Conservation (phyloP, 2,113 vertebrate species). For the Edolisoma coerulescens region DNA sequence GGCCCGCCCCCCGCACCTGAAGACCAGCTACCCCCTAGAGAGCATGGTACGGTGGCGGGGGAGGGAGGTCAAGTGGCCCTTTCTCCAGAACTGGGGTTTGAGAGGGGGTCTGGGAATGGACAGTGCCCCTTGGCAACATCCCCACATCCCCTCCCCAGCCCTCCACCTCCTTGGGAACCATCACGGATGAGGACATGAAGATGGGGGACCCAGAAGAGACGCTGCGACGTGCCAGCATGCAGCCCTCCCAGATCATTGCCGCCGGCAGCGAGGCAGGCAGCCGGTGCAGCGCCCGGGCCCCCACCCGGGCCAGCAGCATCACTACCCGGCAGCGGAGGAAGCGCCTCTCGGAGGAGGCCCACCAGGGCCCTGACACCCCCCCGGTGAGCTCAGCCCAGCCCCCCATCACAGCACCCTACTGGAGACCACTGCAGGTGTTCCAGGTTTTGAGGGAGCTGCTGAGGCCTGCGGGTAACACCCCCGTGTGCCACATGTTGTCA, state of each 20-base stretch:
- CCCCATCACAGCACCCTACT: background rate
- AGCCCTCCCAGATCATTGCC: conserved; percentile 67
- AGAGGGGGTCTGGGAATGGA: background rate
- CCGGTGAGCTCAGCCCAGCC: conserved; percentile 64
- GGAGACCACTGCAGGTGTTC: background rate
- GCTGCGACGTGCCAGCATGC: conserved; percentile 82
- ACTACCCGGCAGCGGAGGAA: conserved; percentile 72
- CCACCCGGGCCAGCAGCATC: background rate
- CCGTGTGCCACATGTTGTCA: rapidly evolving
- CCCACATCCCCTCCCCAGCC: conserved; percentile 46
- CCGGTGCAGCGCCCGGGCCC: background rate
- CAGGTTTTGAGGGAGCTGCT: background rate
- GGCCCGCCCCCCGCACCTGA: conserved; percentile 84
- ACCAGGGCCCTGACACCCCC: conserved; percentile 71
- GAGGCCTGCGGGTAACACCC: background rate
- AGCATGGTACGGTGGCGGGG: conserved; percentile 72
- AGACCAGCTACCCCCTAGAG: conserved; percentile 91
- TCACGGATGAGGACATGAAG: conserved; percentile 89
- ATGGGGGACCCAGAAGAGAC: conserved; percentile 86
- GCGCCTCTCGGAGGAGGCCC: conserved; percentile 57
- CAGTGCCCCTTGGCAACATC: rapidly evolving
- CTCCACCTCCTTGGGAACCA: conserved; percentile 44
- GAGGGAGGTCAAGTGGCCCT: background rate
- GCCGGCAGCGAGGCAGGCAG: background rate
- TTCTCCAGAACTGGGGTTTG: background rate